A percentile compares a stretch with the other conserved stretches of the same genome.
These are phyloP conservation scores for Drosophila testacea DNA, from an alignment of 2,888 invertebrate genomes.

Conservation along the genomic window DNA sequence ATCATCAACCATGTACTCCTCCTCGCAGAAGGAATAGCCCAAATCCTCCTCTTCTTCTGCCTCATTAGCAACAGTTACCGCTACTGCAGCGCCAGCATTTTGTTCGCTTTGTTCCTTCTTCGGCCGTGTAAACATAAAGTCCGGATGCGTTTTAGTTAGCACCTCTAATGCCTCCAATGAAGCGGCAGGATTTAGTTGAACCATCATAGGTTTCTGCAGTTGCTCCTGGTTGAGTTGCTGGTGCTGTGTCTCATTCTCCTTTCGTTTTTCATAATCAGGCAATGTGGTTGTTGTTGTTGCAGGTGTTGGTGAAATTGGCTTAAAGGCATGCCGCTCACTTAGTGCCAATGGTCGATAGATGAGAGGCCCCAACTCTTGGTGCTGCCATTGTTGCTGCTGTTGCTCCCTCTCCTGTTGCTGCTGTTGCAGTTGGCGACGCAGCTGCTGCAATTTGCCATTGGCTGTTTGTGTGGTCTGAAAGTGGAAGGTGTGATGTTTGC, in stretches of 20 bases:
- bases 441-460: constrained; percentile 80
- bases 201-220: constrained; percentile 16
- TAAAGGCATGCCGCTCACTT: constrained; percentile 83
- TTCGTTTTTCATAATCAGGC: constrained; percentile 39
- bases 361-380: constrained; percentile 68
- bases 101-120: constrained; percentile 56
- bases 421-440: constrained; percentile 67
- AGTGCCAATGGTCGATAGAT: constrained; percentile 80
- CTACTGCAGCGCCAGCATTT: constrained; percentile 60
- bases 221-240: constrained; percentile 24
- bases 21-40: constrained; percentile 81
- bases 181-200: constrained; percentile 77
- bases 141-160: constrained; percentile 78
- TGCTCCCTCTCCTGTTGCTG: constrained; percentile 58
- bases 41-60: constrained; percentile 73
- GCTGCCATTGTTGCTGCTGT: constrained; percentile 47
- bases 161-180: constrained; percentile 80
- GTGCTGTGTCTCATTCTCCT: constrained; percentile 16
- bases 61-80: constrained; percentile 25
- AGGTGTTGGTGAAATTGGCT: constrained; percentile 83
- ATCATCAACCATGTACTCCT: constrained; percentile 63
- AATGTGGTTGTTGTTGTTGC: constrained; percentile 34
- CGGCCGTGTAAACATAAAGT: constrained; percentile 70
- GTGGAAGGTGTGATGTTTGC: constrained; percentile 85
- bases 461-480: constrained; percentile 84